Percentiles rank a stretch among this genome's conserved stretches.
Conservation (phyloP, 1,140 invertebrate species). For the Paramacrobiotus metropolitanus region DNA sequence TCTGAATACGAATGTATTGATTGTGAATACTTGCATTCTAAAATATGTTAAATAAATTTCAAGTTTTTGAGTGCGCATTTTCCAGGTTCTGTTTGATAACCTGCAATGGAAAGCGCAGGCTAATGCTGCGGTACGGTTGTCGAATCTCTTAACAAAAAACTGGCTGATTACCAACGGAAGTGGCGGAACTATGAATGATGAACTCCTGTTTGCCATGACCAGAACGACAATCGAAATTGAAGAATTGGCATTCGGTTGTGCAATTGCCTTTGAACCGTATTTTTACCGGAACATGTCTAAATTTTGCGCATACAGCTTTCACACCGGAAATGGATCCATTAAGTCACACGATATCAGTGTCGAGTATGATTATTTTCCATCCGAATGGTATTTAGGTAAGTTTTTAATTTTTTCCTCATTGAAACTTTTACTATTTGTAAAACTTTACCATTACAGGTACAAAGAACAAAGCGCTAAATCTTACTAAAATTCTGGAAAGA, state of each 20-base stretch:
- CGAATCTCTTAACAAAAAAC: neutral
- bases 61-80: too few species aligned
- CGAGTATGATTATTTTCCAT: conserved; percentile 3
- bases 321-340: neutral
- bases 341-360: neutral
- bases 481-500: neutral
- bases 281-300: conserved; percentile 1
- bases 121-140: neutral
- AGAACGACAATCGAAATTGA: conserved; percentile 1
- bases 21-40: too few species aligned
- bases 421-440: too few species aligned
- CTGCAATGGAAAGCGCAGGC: neutral
- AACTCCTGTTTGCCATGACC: neutral
- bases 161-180: neutral
- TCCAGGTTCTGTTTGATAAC: neutral
- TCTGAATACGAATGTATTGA: too few species aligned
- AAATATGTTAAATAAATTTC: too few species aligned
- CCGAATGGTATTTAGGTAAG: neutral
- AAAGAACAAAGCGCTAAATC: neutral
- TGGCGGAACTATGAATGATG: neutral
- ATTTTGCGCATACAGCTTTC: conserved; percentile 3
- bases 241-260: neutral
- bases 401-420: too few species aligned
- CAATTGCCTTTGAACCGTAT: neutral
- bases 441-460: too few species aligned